Base-by-base conservation (phyloP, 2,797 vertebrate genomes). In the Cossypha caffra region DNA sequence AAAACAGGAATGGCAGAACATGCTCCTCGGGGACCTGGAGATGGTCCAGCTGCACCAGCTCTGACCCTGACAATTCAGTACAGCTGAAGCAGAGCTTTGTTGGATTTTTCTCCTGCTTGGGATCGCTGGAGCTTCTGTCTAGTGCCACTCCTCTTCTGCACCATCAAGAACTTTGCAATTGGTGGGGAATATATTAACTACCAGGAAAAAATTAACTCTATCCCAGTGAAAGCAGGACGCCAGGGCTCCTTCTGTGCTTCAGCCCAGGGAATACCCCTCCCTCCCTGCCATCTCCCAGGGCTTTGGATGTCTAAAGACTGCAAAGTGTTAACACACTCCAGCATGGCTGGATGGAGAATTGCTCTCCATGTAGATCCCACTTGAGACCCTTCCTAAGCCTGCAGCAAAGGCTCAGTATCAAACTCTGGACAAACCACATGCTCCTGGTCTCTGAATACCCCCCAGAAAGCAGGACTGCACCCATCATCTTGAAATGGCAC, bases 401-500 rank as follows among this genome's bases (percentile, higher is more conserved):
- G 61, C 43, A 47, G 71, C 37, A 72, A 86, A 68, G 26, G 4
- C 61, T 91, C 64, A 18, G n/a, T 10, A 5, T 35, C 9, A 24
- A 80, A 71, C n/a, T 43, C 28, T 47, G 40, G 68, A 38, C 37
- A 24, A 43, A 67, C 18, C 6, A 18, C 52, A 11, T 5, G 7
- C 5, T 81, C 74, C 42, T 29, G 11, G 59, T 48, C 33, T 33
- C 28, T 4, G 2, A 59, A 63, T 40, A 6, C 3, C 10, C 29
- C 28, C 28, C 10, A n/a, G 37, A 47, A 31, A 37, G 28, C 0
- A 29, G n/a, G 23, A 57, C 40, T 50, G 21, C 52, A 52, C 6
- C 26, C 10, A 4, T 35, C 1, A 1, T 9, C 33, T 20, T 45
- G 38, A n/a, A 82, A 37, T 0, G 3, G 33, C 19, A 20, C 14